Evolutionary conservation across 2,888 invertebrate genomes (phyloP).

Genomic region (Sabellastarte sp.): DNA sequence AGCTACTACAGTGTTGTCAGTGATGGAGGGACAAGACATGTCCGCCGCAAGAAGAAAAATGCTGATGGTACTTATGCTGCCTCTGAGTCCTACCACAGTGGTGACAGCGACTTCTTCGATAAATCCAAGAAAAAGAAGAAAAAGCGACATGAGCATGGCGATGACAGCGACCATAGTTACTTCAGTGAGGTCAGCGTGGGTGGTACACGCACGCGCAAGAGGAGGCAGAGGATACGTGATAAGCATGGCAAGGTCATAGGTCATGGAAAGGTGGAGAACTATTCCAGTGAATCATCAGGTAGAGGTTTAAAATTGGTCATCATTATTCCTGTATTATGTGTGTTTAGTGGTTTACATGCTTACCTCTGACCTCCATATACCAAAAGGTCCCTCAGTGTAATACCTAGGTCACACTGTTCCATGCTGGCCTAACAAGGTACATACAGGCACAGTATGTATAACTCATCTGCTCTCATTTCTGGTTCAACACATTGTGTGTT

Average conservation of each 20-base stretch:
- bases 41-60: constrained; percentile 38
- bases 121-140: constrained; percentile 33
- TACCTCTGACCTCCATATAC: too few species aligned
- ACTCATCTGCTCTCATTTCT: too few species aligned
- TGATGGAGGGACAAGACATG: constrained; percentile 54
- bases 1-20: constrained; percentile 43
- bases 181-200: constrained; percentile 51
- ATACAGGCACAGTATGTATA: too few species aligned
- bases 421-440: too few species aligned
- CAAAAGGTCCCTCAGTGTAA: neutral
- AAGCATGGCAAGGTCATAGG: constrained; percentile 52
- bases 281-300: constrained; percentile 18
- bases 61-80: constrained; percentile 55
- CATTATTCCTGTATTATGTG: too few species aligned
- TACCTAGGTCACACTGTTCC: too few species aligned
- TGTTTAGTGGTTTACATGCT: too few species aligned
- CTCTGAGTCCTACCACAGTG: constrained; percentile 51
- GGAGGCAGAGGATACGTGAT: constrained; percentile 48
- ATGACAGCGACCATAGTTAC: constrained; percentile 53
- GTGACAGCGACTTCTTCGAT: constrained; percentile 29
- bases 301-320: too few species aligned
- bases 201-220: constrained; percentile 41
- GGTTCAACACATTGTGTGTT: too few species aligned
- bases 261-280: constrained; percentile 39
- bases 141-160: constrained; percentile 41